phyloP scores from a whole-genome alignment of 2,888 invertebrate species.

The Morinoia aosen region DNA sequence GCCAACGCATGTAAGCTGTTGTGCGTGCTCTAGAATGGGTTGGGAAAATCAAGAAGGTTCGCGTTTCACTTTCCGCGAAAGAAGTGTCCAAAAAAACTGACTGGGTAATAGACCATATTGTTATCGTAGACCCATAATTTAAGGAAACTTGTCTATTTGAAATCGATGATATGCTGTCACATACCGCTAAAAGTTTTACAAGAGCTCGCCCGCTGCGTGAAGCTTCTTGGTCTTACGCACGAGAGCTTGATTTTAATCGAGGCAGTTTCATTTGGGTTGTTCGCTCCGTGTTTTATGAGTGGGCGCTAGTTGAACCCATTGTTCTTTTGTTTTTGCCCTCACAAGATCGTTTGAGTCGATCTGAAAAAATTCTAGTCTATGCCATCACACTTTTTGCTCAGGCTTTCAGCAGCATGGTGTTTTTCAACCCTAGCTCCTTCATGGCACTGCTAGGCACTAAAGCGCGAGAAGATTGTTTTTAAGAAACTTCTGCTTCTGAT shows the following conservation, averaged over 20 bases:
- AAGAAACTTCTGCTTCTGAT: neutral
- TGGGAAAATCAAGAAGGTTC: neutral
- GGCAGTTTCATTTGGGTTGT: neutral
- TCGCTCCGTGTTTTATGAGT: conserved; percentile 22
- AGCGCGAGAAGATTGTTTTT: conserved; percentile 40
- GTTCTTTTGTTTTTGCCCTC: conserved; percentile 29
- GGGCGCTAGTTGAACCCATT: conserved; percentile 23
- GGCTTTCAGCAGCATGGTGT: conserved; percentile 53
- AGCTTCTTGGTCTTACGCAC: conserved; percentile 1
- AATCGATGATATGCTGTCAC: neutral
- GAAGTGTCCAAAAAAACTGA: neutral
- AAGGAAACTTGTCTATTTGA: conserved; percentile 53
- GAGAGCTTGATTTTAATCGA: conserved; percentile 1
- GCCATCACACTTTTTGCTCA: conserved; percentile 53
- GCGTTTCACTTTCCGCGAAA: neutral
- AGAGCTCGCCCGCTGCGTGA: neutral
- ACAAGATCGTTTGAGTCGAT: conserved; percentile 24
- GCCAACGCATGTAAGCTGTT: neutral
- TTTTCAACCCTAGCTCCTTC: conserved; percentile 39
- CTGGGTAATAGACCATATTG: conserved; percentile 13
- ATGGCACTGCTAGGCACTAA: neutral
- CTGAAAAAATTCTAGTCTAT: conserved; percentile 42
- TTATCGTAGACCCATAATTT: conserved; percentile 39
- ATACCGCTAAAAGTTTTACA: neutral
- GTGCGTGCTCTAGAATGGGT: conserved; percentile 20